These are phyloP conservation scores for Agrotis ipsilon DNA, from an alignment of 2,888 invertebrate species.

Conservation along the genomic window DNA sequence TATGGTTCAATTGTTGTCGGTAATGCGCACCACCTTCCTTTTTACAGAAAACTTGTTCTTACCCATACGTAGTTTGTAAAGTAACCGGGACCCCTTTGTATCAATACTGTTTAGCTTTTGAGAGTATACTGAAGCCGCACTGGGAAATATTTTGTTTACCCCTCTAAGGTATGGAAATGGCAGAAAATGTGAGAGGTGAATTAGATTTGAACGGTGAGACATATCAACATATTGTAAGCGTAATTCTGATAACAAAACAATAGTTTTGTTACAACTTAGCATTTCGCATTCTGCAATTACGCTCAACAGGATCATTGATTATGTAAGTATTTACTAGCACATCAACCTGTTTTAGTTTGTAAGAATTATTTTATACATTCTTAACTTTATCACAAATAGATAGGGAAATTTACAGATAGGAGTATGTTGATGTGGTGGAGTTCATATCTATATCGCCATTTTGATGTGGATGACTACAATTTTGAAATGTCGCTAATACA, in stretches of 20 bases:
- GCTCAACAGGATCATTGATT: no score
- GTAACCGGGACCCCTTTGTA: constrained; percentile 17
- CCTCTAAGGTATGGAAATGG: constrained; percentile 11
- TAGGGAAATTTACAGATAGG: no score
- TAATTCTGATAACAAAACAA: neutral
- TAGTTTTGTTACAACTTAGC: constrained; percentile 1
- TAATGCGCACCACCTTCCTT: constrained; percentile 6
- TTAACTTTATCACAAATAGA: no score
- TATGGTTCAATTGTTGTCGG: constrained; percentile 34
- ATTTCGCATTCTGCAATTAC: no score
- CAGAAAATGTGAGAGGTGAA: neutral
- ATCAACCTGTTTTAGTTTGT: no score
- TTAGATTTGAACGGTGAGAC: neutral
- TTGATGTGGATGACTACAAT: no score
- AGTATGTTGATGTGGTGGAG: no score
- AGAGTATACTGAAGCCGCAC: neutral
- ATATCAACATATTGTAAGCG: neutral
- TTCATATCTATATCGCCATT: no score
- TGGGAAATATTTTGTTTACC: neutral
- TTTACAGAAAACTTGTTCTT: constrained; percentile 6
- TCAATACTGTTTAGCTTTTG: constrained; percentile 32
- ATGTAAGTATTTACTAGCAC: no score
- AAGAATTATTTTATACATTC: no score
- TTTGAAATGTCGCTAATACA: no score
- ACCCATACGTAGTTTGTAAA: neutral